Evolutionary conservation across 2,888 invertebrate species (phyloP), one percentile per base, ranked within the genome.

Genomic region (Chymomyza procnemis): DNA sequence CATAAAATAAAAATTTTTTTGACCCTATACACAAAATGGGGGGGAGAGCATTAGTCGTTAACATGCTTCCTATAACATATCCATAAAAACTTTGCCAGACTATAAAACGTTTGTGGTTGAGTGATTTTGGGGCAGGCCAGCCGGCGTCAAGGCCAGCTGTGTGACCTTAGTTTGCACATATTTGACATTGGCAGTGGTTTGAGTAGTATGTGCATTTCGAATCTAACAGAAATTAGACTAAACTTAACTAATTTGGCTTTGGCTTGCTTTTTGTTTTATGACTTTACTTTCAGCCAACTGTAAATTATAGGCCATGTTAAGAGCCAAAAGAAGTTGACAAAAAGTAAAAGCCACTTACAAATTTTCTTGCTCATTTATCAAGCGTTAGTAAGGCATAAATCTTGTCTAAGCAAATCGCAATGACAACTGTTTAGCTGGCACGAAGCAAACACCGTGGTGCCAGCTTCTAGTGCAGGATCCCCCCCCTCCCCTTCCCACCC

Each of bases 311-410:
- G 61, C 76, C 30, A 50, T 50, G 61, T 14, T 41, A 50, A 22
- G 26, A 63, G 26, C 54, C n/a, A 26, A 26, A 34, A 34, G 34
- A 41, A 41, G 16, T 67, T 71, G 69, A 71, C 62, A 68, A 62
- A 63, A 65, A 64, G 73, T 67, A 67, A 73, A 71, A 71, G 69
- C 74, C 71, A 69, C 73, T 74, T 71, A 69, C 64, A 74, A 86
- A 84, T 86, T 74, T 76, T 72, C 72, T 59, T 66, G 77, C 78
- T 78, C 87, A 74, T 81, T 81, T 81, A 84, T 81, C 87, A 81
- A 80, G 76, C 59, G 79, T 9, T 61, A 70, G 66, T 72, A 71
- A 74, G 61, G 66, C 79, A 86, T 81, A 86, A 81, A 81, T 81
- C 81, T 76, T 78, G 66, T 73, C 70, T 34, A 74, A 64, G 68